Percentiles rank a stretch among this genome's conserved stretches.
Evolutionary conservation across 2,888 invertebrate species (phyloP).

Genomic region (Polyploca ridens): DNA sequence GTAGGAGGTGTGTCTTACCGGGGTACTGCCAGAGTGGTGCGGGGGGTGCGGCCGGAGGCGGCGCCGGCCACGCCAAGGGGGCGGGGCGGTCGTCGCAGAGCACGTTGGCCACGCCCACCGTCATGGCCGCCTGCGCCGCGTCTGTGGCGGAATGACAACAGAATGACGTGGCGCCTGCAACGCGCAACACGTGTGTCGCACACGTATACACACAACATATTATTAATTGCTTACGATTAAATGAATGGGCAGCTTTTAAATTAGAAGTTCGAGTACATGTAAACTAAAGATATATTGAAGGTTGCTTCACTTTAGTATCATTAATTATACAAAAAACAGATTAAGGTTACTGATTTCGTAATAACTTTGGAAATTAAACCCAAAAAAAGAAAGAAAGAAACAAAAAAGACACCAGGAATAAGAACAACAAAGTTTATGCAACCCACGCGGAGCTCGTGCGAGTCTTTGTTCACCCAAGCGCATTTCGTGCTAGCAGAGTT

Average conservation of each 20-base stretch:
- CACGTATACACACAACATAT: constrained; percentile 10
- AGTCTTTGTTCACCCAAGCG: neutral
- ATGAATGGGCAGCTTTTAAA: neutral
- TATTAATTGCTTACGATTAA: constrained; percentile 2
- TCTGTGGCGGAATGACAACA: constrained; percentile 76
- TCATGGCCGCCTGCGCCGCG: constrained; percentile 87
- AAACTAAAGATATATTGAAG: neutral
- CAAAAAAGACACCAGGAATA: neutral
- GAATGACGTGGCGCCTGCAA: constrained; percentile 65
- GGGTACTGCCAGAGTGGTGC: constrained; percentile 93
- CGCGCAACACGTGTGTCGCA: constrained; percentile 46
- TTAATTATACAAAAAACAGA: neutral
- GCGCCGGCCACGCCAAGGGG: constrained; percentile 84
- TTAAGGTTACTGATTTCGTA: neutral
- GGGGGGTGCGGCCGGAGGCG: constrained; percentile 84
- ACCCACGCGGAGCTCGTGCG: neutral
- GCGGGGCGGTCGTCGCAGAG: constrained; percentile 87
- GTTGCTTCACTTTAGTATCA: neutral
- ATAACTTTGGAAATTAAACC: neutral
- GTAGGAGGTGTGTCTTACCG: constrained; percentile 84
- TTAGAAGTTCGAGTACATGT: neutral
- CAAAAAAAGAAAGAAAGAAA: neutral
- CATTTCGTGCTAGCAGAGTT: no score
- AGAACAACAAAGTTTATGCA: neutral
- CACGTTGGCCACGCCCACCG: constrained; percentile 87